Evolutionary conservation across 92 coral and sea anemone species (phyloP).

Genomic region (Hydrozoanthus gracilis): DNA sequence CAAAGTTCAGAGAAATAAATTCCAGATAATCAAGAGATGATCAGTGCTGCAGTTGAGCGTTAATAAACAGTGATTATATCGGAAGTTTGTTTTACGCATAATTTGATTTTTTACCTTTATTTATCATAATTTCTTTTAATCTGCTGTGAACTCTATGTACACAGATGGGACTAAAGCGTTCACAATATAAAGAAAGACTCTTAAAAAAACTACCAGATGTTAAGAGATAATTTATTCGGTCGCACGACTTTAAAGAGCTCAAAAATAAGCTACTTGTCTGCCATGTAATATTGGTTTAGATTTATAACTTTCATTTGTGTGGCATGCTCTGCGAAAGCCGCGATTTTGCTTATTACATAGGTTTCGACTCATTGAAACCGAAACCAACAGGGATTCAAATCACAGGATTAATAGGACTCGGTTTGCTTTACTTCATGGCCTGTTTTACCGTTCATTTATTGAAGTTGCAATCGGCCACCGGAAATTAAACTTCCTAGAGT

Average conservation of each 20-base stretch:
- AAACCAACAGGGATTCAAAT: conserved; percentile 11
- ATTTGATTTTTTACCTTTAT: no score
- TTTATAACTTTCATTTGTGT: background rate
- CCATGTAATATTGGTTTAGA: background rate
- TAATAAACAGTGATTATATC: background rate
- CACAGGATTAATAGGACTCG: background rate
- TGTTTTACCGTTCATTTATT: conserved; percentile 16
- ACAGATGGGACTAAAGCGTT: background rate
- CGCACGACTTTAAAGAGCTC: background rate
- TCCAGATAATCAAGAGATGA: background rate
- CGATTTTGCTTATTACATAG: background rate
- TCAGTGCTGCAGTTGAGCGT: background rate
- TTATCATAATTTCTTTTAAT: no score
- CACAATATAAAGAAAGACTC: background rate
- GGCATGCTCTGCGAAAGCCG: background rate
- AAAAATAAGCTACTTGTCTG: background rate
- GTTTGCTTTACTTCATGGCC: conserved; percentile 22
- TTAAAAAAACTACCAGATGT: background rate
- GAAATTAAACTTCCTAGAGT: conserved; percentile 42
- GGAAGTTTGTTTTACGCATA: background rate
- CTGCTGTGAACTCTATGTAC: background rate
- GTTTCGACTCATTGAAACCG: background rate
- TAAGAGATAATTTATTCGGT: background rate
- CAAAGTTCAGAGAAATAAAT: background rate
- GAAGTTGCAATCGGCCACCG: conserved; percentile 22